These are phyloP conservation scores for Gryllus bimaculatus DNA, from an alignment of 1,140 invertebrate species.

Conservation along the genomic window DNA sequence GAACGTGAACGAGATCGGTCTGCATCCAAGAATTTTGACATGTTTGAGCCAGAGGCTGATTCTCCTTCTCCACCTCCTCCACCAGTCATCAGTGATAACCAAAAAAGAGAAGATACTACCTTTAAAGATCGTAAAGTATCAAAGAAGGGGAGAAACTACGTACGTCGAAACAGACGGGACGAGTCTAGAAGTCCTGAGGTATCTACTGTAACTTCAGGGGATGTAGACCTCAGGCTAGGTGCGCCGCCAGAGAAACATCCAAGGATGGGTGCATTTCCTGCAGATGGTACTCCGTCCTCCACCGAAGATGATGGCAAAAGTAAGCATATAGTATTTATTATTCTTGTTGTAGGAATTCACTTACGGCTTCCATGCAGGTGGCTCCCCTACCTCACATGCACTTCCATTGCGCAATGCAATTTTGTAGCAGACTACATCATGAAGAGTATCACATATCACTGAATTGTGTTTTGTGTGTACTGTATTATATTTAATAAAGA, in stretches of 20 bases:
- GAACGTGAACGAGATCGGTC: constrained; percentile 13
- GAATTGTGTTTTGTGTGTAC: neutral
- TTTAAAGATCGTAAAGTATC: constrained; percentile 52
- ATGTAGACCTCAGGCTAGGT: constrained; percentile 21
- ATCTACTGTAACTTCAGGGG: constrained; percentile 2
- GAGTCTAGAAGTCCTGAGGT: constrained; percentile 17
- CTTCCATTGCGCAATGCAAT: neutral
- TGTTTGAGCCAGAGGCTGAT: constrained; percentile 34
- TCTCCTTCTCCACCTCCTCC: constrained; percentile 33
- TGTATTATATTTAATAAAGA: neutral
- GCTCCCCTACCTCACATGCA: neutral
- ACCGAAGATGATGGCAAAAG: constrained; percentile 19
- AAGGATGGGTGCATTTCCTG: constrained; percentile 13
- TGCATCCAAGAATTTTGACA: constrained; percentile 27
- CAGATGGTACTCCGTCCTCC: constrained; percentile 1
- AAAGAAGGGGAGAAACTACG: constrained; percentile 51
- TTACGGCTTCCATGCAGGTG: neutral
- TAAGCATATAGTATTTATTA: constrained; percentile 15
- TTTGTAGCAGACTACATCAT: neutral
- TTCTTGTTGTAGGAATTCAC: neutral
- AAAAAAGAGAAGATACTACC: constrained; percentile 26
- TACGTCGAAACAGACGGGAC: constrained; percentile 48
- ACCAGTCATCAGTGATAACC: constrained; percentile 21
- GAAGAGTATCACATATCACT: neutral
- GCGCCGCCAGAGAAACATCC: constrained; percentile 21